Percentiles rank a stretch among this genome's conserved stretches.
phyloP scores from a whole-genome alignment of 2,888 invertebrate genomes.

The Bhutanitis thaidina region DNA sequence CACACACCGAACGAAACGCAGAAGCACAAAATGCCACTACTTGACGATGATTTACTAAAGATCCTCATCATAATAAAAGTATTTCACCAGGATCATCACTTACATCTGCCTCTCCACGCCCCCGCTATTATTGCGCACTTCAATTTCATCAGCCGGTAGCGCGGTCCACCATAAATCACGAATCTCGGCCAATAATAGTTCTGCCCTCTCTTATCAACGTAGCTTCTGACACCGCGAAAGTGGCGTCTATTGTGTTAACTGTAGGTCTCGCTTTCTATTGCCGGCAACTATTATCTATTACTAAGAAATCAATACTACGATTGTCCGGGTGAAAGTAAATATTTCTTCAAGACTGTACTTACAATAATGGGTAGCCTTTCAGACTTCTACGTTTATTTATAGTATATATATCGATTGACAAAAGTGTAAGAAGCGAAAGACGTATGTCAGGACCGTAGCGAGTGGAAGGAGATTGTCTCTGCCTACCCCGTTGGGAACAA shows the following conservation, averaged over 20 bases:
- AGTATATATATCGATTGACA: no score
- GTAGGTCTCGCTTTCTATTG: conserved; percentile 1
- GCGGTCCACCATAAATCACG: conserved; percentile 1
- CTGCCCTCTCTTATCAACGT: conserved; percentile 3
- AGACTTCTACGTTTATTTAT: neutral
- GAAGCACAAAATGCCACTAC: no score
- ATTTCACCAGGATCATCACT: no score
- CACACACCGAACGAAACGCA: no score
- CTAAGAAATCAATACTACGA: conserved; percentile 7
- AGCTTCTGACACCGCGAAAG: conserved; percentile 2
- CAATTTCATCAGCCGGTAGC: conserved; percentile 3
- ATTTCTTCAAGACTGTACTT: neutral
- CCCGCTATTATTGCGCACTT: neutral
- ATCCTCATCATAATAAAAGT: no score
- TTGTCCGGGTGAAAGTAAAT: conserved; percentile 6
- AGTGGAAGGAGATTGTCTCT: no score
- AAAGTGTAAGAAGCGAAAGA: no score
- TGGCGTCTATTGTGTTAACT: conserved; percentile 2
- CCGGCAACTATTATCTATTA: neutral
- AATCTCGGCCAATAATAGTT: conserved; percentile 2
- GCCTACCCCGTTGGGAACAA: no score
- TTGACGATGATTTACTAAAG: no score
- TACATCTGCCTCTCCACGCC: neutral
- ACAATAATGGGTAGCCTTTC: neutral
- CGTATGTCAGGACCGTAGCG: no score